These are phyloP conservation scores for Chrosomus eos DNA, from an alignment of 2,797 vertebrate genomes.

Conservation along the genomic window DNA sequence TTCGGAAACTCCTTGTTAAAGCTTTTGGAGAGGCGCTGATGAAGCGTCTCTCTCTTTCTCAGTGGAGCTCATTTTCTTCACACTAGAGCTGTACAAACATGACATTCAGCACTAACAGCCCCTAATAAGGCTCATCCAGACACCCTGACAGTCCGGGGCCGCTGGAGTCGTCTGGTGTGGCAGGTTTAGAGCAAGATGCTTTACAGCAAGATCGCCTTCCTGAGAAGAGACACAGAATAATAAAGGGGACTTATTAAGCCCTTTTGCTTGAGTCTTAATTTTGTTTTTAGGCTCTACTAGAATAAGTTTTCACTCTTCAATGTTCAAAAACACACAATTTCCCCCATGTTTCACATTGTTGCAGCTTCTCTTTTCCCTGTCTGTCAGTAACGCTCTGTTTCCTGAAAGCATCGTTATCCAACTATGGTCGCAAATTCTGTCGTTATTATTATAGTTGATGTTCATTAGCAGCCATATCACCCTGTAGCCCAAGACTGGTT, in stretches of 20 bases:
- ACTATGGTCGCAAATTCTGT: no score
- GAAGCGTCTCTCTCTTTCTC: conserved; percentile 17
- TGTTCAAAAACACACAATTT: background rate
- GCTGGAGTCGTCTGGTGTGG: background rate
- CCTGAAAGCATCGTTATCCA: no score
- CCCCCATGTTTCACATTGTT: background rate
- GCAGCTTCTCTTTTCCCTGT: background rate
- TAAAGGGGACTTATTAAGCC: background rate
- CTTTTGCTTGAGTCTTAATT: background rate
- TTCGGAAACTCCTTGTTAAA: conserved; percentile 27
- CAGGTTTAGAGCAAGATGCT: background rate
- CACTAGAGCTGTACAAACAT: conserved; percentile 37
- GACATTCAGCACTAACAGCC: conserved; percentile 42
- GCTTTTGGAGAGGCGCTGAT: background rate
- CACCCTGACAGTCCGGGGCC: conserved; percentile 15
- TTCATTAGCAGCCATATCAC: no score
- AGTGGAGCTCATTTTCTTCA: conserved; percentile 22
- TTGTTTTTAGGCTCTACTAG: background rate
- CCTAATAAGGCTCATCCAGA: conserved; percentile 38
- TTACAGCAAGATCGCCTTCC: background rate
- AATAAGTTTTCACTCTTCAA: background rate
- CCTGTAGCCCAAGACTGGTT: no score
- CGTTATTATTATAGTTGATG: no score
- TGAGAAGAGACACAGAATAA: conserved; percentile 5
- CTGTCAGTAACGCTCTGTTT: background rate